Evolutionary conservation across 2,113 vertebrate species (phyloP).

Genomic region (Elachura formosa): DNA sequence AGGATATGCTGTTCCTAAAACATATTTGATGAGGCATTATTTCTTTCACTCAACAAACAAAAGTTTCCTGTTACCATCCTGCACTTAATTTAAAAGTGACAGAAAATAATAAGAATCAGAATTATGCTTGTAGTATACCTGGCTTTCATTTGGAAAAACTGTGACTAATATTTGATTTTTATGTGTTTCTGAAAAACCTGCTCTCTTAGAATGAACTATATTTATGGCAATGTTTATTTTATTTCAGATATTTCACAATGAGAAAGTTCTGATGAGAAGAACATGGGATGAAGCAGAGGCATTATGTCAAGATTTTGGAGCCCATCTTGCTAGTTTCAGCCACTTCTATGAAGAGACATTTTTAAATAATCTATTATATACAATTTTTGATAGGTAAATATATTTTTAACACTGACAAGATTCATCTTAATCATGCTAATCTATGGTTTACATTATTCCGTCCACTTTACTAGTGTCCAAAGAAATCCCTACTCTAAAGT

Average conservation of each 20-base stretch:
- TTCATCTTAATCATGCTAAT: not conserved
- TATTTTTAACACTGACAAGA: not conserved
- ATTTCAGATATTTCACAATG: constrained; percentile 89
- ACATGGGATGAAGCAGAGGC: constrained; percentile 90
- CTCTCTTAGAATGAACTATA: not conserved
- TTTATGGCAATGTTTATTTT: not conserved
- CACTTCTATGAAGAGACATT: constrained; percentile 87
- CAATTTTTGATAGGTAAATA: constrained; percentile 87
- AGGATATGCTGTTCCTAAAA: not conserved
- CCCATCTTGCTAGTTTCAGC: constrained; percentile 89
- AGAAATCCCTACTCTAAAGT: not conserved
- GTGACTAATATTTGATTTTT: not conserved
- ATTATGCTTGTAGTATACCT: not conserved
- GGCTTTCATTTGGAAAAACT: not conserved
- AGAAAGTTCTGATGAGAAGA: constrained; percentile 90
- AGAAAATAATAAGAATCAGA: not conserved
- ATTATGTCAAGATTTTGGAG: constrained; percentile 88
- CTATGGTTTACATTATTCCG: not conserved
- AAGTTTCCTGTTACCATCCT: not conserved
- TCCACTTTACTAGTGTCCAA: not conserved
- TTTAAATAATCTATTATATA: constrained; percentile 81
- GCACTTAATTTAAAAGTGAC: not conserved
- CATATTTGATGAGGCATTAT: not conserved
- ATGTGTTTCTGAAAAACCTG: not conserved
- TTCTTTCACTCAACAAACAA: not conserved